A percentile compares a stretch with the other conserved stretches of the same genome.
These are phyloP conservation scores for Sphyrna mokarran DNA, from an alignment of 2,113 vertebrate genomes.

Conservation along the genomic window DNA sequence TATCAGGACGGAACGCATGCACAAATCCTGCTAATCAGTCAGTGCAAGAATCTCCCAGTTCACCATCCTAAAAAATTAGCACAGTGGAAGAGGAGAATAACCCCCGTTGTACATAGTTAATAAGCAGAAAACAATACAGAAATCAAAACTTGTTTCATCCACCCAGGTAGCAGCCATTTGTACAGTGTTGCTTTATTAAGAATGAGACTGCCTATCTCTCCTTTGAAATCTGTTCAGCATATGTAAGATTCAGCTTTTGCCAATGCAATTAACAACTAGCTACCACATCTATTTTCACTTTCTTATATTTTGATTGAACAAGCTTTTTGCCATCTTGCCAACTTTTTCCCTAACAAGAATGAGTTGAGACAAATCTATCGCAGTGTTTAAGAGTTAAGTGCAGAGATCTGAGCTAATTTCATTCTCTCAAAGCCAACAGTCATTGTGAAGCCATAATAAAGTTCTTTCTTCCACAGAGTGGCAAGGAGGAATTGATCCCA, in stretches of 20 bases:
- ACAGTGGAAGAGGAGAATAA: no score
- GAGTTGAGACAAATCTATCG: not conserved
- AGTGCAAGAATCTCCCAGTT: no score
- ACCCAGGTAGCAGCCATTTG: not conserved
- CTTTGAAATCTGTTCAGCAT: not conserved
- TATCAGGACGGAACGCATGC: no score
- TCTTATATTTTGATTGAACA: not conserved
- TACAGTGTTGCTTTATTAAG: not conserved
- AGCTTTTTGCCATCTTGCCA: not conserved
- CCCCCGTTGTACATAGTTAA: no score
- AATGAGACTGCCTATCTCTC: not conserved
- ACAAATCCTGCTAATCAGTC: no score
- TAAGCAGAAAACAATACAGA: not conserved
- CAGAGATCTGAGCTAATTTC: not conserved
- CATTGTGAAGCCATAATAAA: not conserved
- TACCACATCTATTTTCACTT: not conserved
- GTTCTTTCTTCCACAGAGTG: not conserved
- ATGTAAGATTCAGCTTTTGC: not conserved
- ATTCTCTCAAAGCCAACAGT: not conserved
- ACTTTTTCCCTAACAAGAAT: not conserved
- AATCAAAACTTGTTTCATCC: not conserved
- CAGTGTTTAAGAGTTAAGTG: not conserved
- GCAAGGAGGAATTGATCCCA: not conserved
- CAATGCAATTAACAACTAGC: constrained; percentile 21
- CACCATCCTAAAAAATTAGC: no score